Base-by-base conservation (phyloP, 1,140 invertebrate species). In the Mycetomoellerius zeteki region DNA sequence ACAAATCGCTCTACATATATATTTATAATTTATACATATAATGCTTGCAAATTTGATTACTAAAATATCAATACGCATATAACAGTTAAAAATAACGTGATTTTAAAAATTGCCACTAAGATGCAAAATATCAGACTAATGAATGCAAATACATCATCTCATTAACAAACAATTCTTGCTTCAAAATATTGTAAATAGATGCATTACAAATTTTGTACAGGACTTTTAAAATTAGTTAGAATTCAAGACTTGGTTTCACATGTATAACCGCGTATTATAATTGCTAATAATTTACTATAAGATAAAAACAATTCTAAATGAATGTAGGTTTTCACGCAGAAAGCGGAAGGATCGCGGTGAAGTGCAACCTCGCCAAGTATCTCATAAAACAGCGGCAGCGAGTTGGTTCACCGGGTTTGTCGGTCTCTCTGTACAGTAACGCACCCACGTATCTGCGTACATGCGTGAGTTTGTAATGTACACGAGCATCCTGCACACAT, bases 281-380 rank as follows among this genome's bases (percentile, higher is more conserved):
- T 16, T 50, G 47, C 47, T 50, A 50, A 50, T 50, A 43, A 43
- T 50, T 50, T 50, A 16, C 47, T 43, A 4, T 16, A 50, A 50
- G 12, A 84, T 52, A 21, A 54, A 69, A 47, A 56, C 50, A 47
- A 19, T n/a, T 60, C 14, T 10, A 19, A 27, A 37, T 24, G 47
- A 76, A 88, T 60, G 33, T n/a, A 62, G 37, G 71, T 71, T 50
- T 73, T 75, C 75, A 33, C 33, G 52, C 81, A 65, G 85, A 76
- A 82, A 89, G 76, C 88, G 82, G 76, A 89, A 89, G 72, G 27
- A 64, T 72, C 72, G 58, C 27, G 62, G 65, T 60, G 37, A 82
- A 21, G 30, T 75, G 82, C 60, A 73, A 65, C 50, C 67, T 80
- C 73, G 86, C 54, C 77, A 52, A 77, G 67, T 60, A 3, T 30